These are phyloP conservation scores for Crotalus horridus DNA, from an alignment of 2,113 vertebrate genomes.

Conservation along the genomic window DNA sequence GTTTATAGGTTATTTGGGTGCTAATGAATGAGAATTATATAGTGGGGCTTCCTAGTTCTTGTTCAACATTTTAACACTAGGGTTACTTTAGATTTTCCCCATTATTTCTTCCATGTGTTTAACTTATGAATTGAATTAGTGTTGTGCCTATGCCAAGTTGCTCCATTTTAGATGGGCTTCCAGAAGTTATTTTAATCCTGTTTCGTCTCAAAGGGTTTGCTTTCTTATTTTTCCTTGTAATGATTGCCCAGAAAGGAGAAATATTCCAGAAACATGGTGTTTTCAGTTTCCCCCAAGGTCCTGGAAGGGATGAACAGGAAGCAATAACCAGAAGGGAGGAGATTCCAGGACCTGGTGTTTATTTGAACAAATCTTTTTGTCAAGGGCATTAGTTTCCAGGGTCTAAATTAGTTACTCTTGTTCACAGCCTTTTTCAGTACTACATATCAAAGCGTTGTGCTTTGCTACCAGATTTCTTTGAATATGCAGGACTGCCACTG, in stretches of 20 bases:
- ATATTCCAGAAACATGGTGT: slow-evolving; percentile 38
- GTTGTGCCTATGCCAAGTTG: slow-evolving; percentile 36
- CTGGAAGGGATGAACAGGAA: slow-evolving; percentile 18
- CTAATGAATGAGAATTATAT: neutral
- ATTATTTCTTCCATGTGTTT: neutral
- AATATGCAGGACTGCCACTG: neutral
- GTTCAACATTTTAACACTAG: slow-evolving; percentile 8
- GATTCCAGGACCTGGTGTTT: slow-evolving; percentile 21
- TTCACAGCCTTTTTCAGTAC: slow-evolving; percentile 19
- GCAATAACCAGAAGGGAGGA: slow-evolving; percentile 33
- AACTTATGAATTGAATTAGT: slow-evolving; percentile 31
- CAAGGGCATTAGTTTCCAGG: slow-evolving; percentile 27
- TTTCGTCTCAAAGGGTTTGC: slow-evolving; percentile 46
- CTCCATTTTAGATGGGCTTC: slow-evolving; percentile 47
- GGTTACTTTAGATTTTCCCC: slow-evolving; percentile 17
- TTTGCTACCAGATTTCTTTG: neutral
- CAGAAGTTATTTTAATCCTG: slow-evolving; percentile 53
- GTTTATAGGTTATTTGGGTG: neutral
- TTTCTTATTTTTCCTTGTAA: slow-evolving; percentile 46
- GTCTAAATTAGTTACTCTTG: slow-evolving; percentile 32
- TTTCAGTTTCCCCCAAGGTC: slow-evolving; percentile 8
- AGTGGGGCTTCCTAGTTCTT: neutral
- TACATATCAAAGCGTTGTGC: neutral
- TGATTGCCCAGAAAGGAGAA: slow-evolving; percentile 36
- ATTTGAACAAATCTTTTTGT: neutral